Evolutionary conservation across 2,797 vertebrate genomes (phyloP).

Genomic region (Pempheris klunzingeri): DNA sequence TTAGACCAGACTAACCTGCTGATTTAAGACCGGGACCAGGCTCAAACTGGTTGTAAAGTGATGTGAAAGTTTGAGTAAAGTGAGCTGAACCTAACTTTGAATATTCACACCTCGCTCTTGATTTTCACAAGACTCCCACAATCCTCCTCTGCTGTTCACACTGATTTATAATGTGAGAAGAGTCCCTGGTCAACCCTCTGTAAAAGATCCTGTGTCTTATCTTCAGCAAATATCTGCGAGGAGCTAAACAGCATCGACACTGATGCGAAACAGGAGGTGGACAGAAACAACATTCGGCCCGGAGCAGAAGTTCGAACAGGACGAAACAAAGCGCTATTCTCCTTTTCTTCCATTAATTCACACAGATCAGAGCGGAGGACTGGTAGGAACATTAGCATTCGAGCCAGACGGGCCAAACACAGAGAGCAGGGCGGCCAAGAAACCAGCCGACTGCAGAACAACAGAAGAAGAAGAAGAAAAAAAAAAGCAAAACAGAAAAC

Average conservation of each 20-base stretch:
- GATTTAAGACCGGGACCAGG: too few species aligned
- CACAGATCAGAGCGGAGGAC: constrained; percentile 21
- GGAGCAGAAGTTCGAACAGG: not conserved
- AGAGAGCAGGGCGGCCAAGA: constrained; percentile 25
- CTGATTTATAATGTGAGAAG: constrained; percentile 33
- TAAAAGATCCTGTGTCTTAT: constrained; percentile 18
- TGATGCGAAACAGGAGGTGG: constrained; percentile 7
- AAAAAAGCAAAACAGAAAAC: not conserved
- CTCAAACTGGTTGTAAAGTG: too few species aligned
- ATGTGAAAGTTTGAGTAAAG: not conserved
- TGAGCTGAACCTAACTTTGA: constrained; percentile 3
- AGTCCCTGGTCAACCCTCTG: constrained; percentile 37
- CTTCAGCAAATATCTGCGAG: constrained; percentile 2
- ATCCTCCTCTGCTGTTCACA: constrained; percentile 40
- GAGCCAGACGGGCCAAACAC: constrained; percentile 28
- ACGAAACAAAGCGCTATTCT: constrained; percentile 29
- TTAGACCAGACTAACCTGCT: too few species aligned
- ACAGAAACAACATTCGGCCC: not conserved
- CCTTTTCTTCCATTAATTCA: constrained; percentile 23
- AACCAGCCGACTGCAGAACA: not conserved
- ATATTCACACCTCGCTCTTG: constrained; percentile 46
- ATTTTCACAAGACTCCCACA: constrained; percentile 46
- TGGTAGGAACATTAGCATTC: constrained; percentile 43
- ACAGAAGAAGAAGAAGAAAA: not conserved
- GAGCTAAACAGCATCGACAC: not conserved